Evolutionary conservation across 2,797 vertebrate genomes (phyloP).

Genomic region (Erethizon dorsatum): DNA sequence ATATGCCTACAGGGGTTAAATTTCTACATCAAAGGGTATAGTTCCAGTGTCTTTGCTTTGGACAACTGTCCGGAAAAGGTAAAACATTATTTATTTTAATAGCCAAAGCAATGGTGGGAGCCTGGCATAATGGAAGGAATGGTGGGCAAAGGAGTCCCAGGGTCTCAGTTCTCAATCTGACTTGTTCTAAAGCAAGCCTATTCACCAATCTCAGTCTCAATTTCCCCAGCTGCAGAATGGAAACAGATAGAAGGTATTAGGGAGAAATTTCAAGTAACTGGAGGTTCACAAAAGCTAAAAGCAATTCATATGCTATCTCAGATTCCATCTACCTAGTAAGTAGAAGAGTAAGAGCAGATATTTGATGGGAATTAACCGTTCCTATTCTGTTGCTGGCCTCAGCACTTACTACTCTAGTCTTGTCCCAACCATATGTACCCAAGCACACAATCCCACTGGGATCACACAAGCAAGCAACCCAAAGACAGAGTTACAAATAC

Average conservation of each 20-base stretch:
- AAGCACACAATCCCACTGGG: not conserved
- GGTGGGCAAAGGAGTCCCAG: not conserved
- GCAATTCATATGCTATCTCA: not conserved
- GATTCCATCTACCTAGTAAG: not conserved
- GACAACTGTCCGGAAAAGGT: conserved; percentile 77
- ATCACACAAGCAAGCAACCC: not conserved
- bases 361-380: not conserved
- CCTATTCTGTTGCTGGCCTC: not conserved
- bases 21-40: conserved; percentile 64
- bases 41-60: conserved; percentile 62
- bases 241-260: not conserved
- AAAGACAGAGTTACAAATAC: not conserved
- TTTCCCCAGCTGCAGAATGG: not conserved
- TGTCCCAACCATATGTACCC: not conserved
- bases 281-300: not conserved
- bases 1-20: conserved; percentile 49
- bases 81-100: conserved; percentile 75
- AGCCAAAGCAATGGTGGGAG: conserved; percentile 3
- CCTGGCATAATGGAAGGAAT: not conserved
- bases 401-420: not conserved
- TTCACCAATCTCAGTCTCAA: not conserved
- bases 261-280: conserved; percentile 21
- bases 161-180: not conserved
- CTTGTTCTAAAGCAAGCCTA: not conserved
- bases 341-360: not conserved